Percentiles rank a stretch among this genome's conserved stretches.
These are phyloP conservation scores for Microplitis mediator DNA, from an alignment of 1,140 invertebrate species.

Conservation along the genomic window DNA sequence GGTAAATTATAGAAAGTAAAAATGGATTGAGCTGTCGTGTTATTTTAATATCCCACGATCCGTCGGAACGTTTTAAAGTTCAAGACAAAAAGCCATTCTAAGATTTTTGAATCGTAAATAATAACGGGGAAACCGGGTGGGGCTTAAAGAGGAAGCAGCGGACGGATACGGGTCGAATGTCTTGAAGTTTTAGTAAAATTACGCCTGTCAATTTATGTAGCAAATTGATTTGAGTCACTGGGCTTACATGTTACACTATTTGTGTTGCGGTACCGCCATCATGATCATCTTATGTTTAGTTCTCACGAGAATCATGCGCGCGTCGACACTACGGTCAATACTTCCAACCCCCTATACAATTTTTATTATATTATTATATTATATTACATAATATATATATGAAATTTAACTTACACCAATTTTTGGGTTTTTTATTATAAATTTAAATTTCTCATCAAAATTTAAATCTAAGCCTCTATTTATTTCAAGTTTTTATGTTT, in stretches of 20 bases:
- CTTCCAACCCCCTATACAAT: slow-evolving; percentile 20
- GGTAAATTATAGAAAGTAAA: background rate
- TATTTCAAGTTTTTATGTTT: background rate
- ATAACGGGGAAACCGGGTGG: background rate
- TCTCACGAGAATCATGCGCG: slow-evolving; percentile 43
- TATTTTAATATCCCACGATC: background rate
- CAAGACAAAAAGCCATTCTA: background rate
- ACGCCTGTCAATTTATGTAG: background rate
- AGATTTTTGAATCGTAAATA: background rate
- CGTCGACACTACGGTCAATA: slow-evolving; percentile 53
- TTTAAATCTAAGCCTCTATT: background rate
- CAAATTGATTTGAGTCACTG: background rate
- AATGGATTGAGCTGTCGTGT: background rate
- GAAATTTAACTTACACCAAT: no score
- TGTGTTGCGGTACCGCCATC: slow-evolving; percentile 39
- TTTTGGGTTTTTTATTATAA: no score
- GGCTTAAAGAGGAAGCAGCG: background rate
- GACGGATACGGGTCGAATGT: background rate
- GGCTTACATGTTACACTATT: background rate
- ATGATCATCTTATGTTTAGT: slow-evolving; percentile 27
- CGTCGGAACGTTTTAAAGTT: background rate
- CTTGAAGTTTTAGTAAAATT: background rate
- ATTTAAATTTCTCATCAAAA: no score
- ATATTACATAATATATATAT: no score
- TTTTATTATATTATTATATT: background rate